These are phyloP conservation scores for Baronia brevicornis DNA, from an alignment of 2,888 invertebrate genomes.

Conservation along the genomic window DNA sequence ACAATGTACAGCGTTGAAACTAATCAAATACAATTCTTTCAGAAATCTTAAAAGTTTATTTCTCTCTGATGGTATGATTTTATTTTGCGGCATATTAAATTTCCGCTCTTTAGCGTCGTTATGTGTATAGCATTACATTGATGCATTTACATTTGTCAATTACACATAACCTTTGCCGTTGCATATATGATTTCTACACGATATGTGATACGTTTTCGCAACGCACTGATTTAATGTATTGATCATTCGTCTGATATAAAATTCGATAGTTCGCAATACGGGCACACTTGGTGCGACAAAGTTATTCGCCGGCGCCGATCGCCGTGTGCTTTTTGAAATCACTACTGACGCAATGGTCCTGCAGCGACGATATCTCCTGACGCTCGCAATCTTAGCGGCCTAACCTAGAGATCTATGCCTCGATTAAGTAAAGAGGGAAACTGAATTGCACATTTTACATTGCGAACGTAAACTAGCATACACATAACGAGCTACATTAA, in stretches of 20 bases:
- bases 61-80: too few species aligned
- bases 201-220: conserved; percentile 29
- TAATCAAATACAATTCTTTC: too few species aligned
- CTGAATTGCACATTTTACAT: conserved; percentile 16
- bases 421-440: conserved; percentile 17
- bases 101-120: too few species aligned
- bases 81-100: too few species aligned
- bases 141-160: too few species aligned
- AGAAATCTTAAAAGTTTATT: too few species aligned
- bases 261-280: conserved; percentile 29
- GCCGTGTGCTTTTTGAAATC: conserved; percentile 45
- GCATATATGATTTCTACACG: conserved; percentile 24
- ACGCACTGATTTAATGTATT: conserved; percentile 30
- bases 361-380: conserved; percentile 41
- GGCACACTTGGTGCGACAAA: conserved; percentile 20
- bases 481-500: conserved; percentile 4
- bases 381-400: conserved; percentile 24
- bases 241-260: conserved; percentile 28
- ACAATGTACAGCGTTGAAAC: too few species aligned
- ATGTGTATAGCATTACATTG: too few species aligned
- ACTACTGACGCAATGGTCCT: conserved; percentile 46
- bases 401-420: conserved; percentile 21
- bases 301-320: conserved; percentile 31
- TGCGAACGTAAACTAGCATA: conserved; percentile 12
- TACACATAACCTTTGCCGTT: too few species aligned